Base-by-base conservation (phyloP, 2,113 vertebrate species). In the Eubucco bourcierii region DNA sequence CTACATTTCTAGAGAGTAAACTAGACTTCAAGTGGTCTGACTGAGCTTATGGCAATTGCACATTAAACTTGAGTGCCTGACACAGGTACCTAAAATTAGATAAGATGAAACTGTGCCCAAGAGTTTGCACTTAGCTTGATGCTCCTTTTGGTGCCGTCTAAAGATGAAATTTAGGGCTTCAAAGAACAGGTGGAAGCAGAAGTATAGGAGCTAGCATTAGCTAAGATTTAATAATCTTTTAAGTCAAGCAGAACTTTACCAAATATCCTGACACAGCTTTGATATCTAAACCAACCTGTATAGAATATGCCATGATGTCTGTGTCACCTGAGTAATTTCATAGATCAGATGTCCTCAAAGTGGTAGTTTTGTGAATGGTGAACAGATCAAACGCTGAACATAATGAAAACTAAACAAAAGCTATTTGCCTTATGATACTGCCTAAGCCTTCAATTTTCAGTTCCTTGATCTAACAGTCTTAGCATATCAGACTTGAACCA, bases 81-180 rank as follows among this genome's bases (percentile, higher is more conserved):
- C 85, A 90, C 56, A 77, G 76, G 47, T 91, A 90, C 41, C 87
- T 94, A 93, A 95, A 95, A 94, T 95, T 88, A 93, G 91, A 70
- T 39, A 63, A 91, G 46, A 92, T 80, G 90, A 95, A 95, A 80
- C 68, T 90, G 71, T 91, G 82, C 87, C 85, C 23, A 3, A 87
- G 78, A 93, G 19, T 87, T 95, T 92, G 88, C 87, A 90, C 84
- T 87, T 94, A 33, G 53, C 68, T 71, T 63, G 39, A 73, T 84
- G 78, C 95, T 93, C 89, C 46, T 89, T 93, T 90, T 90, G 87
- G 56, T 74, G 25, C 21, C 55, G 55, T 63, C 91, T 93, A 78
- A 90, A 79, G 55, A 94, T 73, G 55, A 96, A 90, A 92, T 94
- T 58, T 44, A 90, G 63, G 77, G 39, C 71, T 91, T 90, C 64